Conservation (phyloP, 2,113 vertebrate genomes). For the Felis catus region DNA sequence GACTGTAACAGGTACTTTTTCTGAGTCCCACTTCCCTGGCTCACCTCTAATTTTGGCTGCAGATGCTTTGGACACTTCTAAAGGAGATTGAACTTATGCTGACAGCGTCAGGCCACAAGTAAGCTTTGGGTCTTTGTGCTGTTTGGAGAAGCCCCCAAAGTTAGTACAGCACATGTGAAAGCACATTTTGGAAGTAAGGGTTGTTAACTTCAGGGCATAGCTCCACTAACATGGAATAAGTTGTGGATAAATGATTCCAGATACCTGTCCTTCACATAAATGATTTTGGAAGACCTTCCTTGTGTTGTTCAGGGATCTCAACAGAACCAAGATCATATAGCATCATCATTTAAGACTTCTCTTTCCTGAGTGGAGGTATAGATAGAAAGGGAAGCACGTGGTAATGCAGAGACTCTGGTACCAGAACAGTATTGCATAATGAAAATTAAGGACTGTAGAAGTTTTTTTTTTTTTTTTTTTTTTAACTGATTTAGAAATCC, state of each 20-base stretch:
- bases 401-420: not conserved
- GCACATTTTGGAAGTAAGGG: not conserved
- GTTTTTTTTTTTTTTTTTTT: not conserved
- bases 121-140: not conserved
- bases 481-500: not conserved
- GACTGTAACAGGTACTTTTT: not conserved
- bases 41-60: not conserved
- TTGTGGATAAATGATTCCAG: not conserved
- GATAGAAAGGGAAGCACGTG: not conserved
- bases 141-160: not conserved
- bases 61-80: not conserved
- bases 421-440: fast-evolving
- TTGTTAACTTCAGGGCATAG: not conserved
- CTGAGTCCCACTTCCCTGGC: not conserved
- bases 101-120: not conserved
- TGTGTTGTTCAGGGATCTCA: not conserved
- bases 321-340: not conserved
- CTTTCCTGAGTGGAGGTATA: not conserved
- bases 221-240: not conserved
- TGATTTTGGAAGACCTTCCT: not conserved
- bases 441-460: not conserved
- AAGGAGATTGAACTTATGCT: not conserved
- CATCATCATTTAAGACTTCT: not conserved
- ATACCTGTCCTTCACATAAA: not conserved
- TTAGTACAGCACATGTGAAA: not conserved